phyloP scores from a whole-genome alignment of 1,140 invertebrate genomes.

The Drepana arcuata region DNA sequence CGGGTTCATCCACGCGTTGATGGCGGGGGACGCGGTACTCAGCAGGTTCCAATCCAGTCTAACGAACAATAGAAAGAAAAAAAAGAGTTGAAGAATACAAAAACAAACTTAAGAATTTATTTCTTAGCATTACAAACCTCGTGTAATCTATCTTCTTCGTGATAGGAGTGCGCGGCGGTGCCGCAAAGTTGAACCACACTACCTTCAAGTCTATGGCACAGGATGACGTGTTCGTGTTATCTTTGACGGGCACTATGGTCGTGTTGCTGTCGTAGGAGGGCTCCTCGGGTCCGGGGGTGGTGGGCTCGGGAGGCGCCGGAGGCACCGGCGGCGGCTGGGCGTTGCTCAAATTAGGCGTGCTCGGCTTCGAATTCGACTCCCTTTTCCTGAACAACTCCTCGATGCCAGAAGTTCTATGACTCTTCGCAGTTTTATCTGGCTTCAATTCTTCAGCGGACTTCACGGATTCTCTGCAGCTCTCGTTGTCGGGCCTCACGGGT shows the following conservation, averaged over 20 bases:
- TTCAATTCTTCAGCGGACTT: slow-evolving; percentile 71
- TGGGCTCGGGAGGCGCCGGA: slow-evolving; percentile 33
- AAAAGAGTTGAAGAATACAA: background rate
- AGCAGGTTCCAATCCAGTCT: slow-evolving; percentile 96
- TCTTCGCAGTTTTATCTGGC: slow-evolving; percentile 37
- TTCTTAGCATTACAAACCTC: slow-evolving; percentile 64
- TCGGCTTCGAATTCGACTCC: slow-evolving; percentile 63
- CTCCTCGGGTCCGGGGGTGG: slow-evolving; percentile 41
- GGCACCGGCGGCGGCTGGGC: slow-evolving; percentile 41
- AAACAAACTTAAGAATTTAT: background rate
- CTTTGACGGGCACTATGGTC: slow-evolving; percentile 59
- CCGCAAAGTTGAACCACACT: slow-evolving; percentile 98
- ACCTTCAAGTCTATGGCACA: slow-evolving; percentile 90
- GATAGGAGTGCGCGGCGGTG: slow-evolving; percentile 93
- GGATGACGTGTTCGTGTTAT: slow-evolving; percentile 81
- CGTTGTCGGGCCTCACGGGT: slow-evolving; percentile 44
- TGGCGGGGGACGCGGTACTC: slow-evolving; percentile 95
- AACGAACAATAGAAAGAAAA: slow-evolving; percentile 11
- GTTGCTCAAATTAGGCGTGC: slow-evolving; percentile 61
- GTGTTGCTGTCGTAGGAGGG: slow-evolving; percentile 42
- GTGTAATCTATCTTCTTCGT: slow-evolving; percentile 96
- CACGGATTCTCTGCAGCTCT: slow-evolving; percentile 67
- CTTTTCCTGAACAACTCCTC: slow-evolving; percentile 68
- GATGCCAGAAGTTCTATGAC: slow-evolving; percentile 51
- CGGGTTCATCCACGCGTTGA: slow-evolving; percentile 98